Evolutionary conservation across 2,888 invertebrate species (phyloP), one percentile per base, ranked within the genome.

Genomic region (Quadroppia sp.): DNA sequence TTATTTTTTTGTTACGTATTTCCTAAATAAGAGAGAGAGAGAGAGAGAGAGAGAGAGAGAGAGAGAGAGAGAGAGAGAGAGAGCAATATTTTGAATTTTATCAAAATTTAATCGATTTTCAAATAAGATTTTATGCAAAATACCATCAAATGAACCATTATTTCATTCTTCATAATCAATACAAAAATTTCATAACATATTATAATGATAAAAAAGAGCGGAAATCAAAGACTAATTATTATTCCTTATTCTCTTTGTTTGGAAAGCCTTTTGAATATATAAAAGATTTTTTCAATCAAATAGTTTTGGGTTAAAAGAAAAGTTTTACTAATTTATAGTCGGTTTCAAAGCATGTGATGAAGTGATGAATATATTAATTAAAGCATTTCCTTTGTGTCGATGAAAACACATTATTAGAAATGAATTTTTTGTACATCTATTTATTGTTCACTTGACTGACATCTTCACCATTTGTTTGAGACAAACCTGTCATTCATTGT

Each of bases 301-400:
- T 25, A 4, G 6, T 53, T 53, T 53, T 53, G 23, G 25, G 25
- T 36, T 36, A 23, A 3, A 45, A 6, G 17, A 15, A 53, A 53
- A 23, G 53, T 53, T 25, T 53, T 4, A 53, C 53, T 53, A 53
- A 53, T 53, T 53, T 53, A 53, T 53, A 53, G 20, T 20, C 53
- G 23, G 13, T 53, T n/a, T 6, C 53, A 25, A 13, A 1, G 13
- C 13, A 23, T 53, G n/a, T n/a, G n/a, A n/a, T n/a, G n/a, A n/a
- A n/a, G 25, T 67, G 40, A 67, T 67, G 67, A 67, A 67, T 67
- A 67, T 67, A 67, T 67, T 67, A 67, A 67, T 67, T 67, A 67
- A 67, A 23, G 40, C 40, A n/a, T 67, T 40, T n/a, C 36, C 13
- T 67, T 36, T 67, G 23, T 42, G 28, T 17, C 23, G 40, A 67